A percentile compares a stretch with the other conserved stretches of the same genome.
Conservation (phyloP, 2,888 invertebrate species). For the Callosobruchus maculatus region DNA sequence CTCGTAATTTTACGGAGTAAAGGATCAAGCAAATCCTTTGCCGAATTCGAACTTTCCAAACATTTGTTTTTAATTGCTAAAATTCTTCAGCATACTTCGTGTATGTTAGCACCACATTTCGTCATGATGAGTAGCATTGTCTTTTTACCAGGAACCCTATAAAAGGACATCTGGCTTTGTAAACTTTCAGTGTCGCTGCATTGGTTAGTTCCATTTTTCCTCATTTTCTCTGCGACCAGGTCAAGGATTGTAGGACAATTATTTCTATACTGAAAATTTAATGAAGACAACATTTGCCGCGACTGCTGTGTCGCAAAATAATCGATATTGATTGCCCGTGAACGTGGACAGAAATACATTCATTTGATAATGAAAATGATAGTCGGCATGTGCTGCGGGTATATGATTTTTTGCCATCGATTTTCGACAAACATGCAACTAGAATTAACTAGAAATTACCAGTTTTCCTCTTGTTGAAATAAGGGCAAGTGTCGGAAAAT, state of each 20-base stretch:
- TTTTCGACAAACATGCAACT: not conserved
- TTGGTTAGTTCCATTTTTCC: not conserved
- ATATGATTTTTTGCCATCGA: not conserved
- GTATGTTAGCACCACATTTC: too few species aligned
- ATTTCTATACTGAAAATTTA: not conserved
- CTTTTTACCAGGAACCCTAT: too few species aligned
- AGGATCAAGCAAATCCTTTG: too few species aligned
- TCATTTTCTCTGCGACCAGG: not conserved
- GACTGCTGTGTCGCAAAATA: not conserved
- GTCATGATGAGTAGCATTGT: too few species aligned
- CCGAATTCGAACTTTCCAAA: too few species aligned
- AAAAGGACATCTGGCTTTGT: too few species aligned
- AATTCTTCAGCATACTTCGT: too few species aligned
- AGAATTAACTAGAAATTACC: not conserved
- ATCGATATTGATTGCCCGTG: not conserved
- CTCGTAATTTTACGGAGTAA: too few species aligned
- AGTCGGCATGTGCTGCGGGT: not conserved
- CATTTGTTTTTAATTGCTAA: too few species aligned
- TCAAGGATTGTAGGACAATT: not conserved
- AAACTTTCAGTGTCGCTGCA: too few species aligned
- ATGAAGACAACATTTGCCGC: not conserved
- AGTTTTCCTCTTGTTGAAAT: not conserved
- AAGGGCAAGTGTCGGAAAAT: not conserved
- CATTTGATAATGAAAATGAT: not conserved
- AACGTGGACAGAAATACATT: not conserved